These are phyloP conservation scores for Melozone crissalis DNA, from an alignment of 2,113 vertebrate species.

Conservation along the genomic window DNA sequence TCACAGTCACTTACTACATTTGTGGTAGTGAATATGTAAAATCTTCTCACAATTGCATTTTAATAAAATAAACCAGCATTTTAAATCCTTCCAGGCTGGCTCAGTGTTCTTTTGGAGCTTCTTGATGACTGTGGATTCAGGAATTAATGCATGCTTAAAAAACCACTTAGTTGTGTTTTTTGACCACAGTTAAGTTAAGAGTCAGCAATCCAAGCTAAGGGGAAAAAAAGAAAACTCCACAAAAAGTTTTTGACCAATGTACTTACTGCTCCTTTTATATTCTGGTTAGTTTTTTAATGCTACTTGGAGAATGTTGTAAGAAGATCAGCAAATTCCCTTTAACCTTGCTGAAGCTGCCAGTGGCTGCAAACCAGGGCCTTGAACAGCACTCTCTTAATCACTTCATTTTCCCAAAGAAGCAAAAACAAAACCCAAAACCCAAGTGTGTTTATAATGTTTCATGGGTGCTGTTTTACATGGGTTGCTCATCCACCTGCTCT, in stretches of 20 bases:
- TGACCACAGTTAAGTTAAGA: neutral
- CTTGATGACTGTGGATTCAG: neutral
- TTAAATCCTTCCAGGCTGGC: neutral
- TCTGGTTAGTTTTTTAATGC: neutral
- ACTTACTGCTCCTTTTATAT: neutral
- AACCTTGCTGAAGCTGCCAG: neutral
- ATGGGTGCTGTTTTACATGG: neutral
- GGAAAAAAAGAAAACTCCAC: neutral
- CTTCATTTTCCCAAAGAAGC: constrained; percentile 18
- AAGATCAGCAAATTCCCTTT: neutral
- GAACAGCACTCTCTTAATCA: neutral
- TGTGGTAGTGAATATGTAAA: neutral
- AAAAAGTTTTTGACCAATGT: neutral
- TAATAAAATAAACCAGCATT: neutral
- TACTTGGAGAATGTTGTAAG: neutral
- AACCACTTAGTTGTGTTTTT: neutral
- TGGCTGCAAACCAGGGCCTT: neutral
- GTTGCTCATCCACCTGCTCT: neutral
- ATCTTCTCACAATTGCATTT: neutral
- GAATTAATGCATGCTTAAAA: neutral
- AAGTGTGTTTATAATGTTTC: neutral
- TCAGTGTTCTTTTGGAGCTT: neutral
- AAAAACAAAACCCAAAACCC: neutral
- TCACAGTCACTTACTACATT: neutral
- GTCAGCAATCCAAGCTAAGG: neutral